These are phyloP conservation scores for Scolanthus callimorphus DNA, from an alignment of 92 coral and sea anemone species.

Conservation along the genomic window DNA sequence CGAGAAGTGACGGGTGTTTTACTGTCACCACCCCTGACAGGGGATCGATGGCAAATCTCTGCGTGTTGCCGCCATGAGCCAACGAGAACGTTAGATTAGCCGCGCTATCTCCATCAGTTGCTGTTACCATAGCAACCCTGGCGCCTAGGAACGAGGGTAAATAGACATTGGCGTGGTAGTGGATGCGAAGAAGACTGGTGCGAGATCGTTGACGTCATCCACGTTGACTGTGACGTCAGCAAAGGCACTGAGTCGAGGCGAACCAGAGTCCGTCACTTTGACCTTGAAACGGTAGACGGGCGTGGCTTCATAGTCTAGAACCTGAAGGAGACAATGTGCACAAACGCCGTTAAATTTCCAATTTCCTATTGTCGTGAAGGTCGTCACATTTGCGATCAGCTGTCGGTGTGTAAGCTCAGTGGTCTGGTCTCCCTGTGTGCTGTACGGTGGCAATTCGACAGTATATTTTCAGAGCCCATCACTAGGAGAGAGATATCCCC, in stretches of 20 bases:
- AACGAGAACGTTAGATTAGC: conserved; percentile 63
- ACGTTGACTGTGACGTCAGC: conserved; percentile 65
- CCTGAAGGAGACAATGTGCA: too few relatives aligned
- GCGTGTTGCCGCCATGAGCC: conserved; percentile 15
- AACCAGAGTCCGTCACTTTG: conserved; percentile 80
- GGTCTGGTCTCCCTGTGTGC: too few relatives aligned
- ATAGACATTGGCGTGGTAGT: conserved; percentile 49
- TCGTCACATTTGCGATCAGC: too few relatives aligned
- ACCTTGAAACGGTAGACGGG: conserved; percentile 62
- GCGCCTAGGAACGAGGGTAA: conserved; percentile 71
- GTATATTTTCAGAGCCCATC: too few relatives aligned
- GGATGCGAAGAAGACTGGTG: conserved; percentile 64
- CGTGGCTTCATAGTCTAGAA: conserved; percentile 63
- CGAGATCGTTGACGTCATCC: conserved; percentile 71
- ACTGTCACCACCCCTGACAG: conserved; percentile 62
- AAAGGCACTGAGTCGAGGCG: conserved; percentile 62
- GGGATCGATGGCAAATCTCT: conserved; percentile 49
- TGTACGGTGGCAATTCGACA: too few relatives aligned
- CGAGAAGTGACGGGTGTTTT: conserved; percentile 46
- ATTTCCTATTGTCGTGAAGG: too few relatives aligned
- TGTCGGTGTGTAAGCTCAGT: too few relatives aligned
- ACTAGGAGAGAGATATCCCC: too few relatives aligned
- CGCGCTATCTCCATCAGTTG: conserved; percentile 74
- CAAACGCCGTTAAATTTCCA: neutral
- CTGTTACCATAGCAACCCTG: conserved; percentile 63